Evolutionary conservation across 53 echinoderm and acorn worm genomes (phyloP).

Genomic region (Paracentrotus lividus): DNA sequence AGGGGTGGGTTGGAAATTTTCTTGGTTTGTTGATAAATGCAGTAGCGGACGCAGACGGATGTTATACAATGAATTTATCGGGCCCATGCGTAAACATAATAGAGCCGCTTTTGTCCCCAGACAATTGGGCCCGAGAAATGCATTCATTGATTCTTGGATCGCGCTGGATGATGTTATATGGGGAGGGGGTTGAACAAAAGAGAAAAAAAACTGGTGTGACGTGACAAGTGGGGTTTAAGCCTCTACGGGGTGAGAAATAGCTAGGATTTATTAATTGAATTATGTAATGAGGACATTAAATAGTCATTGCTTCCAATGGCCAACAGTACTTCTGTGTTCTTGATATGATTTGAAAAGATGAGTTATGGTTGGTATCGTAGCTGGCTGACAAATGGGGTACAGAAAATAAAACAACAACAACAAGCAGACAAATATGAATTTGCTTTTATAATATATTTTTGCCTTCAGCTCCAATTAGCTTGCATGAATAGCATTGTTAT

Average conservation of each 20-base stretch:
- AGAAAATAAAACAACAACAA: not conserved
- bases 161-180: too few species aligned
- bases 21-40: too few species aligned
- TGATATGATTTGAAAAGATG: conserved; percentile 37
- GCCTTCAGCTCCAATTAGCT: not conserved
- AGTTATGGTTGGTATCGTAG: not conserved
- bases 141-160: not conserved
- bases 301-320: conserved; percentile 41
- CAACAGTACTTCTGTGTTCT: conserved; percentile 1
- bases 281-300: conserved; percentile 54
- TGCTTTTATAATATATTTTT: not conserved
- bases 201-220: not conserved
- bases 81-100: too few species aligned
- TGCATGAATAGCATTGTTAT: not conserved
- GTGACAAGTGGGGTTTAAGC: conserved; percentile 11
- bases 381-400: not conserved
- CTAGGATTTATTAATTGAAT: conserved; percentile 48
- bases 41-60: too few species aligned
- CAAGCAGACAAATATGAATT: not conserved
- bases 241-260: conserved; percentile 15
- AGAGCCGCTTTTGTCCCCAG: too few species aligned
- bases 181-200: not conserved
- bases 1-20: too few species aligned
- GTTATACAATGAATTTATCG: too few species aligned
- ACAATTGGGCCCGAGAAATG: too few species aligned